These are phyloP conservation scores for Halcyon malimbica DNA, from an alignment of 2,113 vertebrate species.

Conservation along the genomic window DNA sequence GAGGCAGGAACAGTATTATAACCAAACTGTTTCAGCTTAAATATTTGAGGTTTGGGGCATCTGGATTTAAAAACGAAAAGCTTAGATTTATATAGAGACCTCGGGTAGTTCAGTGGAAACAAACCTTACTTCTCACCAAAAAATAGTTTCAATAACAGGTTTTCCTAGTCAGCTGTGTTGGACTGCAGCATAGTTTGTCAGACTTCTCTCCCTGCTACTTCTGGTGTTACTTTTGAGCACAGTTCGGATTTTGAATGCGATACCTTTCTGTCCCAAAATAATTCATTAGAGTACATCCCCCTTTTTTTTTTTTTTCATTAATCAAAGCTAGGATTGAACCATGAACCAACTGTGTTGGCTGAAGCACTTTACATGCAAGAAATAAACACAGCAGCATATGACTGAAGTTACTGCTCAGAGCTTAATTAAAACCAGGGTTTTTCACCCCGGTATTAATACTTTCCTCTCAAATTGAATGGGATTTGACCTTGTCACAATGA, in stretches of 20 bases:
- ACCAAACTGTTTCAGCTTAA: not conserved
- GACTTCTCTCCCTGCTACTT: not conserved
- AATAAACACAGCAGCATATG: not conserved
- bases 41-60: not conserved
- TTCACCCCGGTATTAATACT: not conserved
- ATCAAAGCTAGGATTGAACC: not conserved
- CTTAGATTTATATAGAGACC: not conserved
- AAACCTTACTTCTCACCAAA: not conserved
- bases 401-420: not conserved
- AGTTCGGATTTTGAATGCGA: not conserved
- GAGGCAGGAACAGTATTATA: not conserved
- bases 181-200: not conserved
- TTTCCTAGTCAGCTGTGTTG: not conserved
- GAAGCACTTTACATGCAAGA: not conserved
- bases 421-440: slow-evolving; percentile 12
- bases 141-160: not conserved
- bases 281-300: not conserved
- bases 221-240: not conserved
- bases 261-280: not conserved
- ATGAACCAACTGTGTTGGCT: not conserved
- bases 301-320: not conserved
- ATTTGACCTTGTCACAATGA: slow-evolving; percentile 28
- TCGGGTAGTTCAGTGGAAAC: not conserved
- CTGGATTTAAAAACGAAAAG: not conserved
- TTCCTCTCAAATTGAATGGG: slow-evolving; percentile 5